A percentile compares a stretch with the other conserved stretches of the same genome.
phyloP scores from a whole-genome alignment of 1,140 invertebrate species.

The Cydia fagiglandana region DNA sequence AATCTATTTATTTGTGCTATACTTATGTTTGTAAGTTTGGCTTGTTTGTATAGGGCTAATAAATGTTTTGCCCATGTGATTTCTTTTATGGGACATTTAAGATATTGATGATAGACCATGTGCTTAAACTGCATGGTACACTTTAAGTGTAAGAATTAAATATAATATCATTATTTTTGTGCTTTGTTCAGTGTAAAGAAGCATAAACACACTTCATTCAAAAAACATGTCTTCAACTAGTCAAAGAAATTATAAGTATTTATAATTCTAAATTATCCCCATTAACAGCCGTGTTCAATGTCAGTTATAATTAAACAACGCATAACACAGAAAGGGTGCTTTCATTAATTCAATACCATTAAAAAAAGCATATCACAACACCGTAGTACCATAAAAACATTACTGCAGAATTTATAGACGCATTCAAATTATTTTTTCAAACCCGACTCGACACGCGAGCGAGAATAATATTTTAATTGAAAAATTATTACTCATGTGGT shows the following conservation, averaged over 20 bases:
- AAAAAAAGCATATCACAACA: background rate
- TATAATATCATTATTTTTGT: too few species aligned
- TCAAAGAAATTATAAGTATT: background rate
- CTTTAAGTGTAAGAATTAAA: too few species aligned
- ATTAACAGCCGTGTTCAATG: background rate
- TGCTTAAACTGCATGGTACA: too few species aligned
- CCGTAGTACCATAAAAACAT: conserved; percentile 10
- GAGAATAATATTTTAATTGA: conserved; percentile 37
- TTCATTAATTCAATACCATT: conserved; percentile 7
- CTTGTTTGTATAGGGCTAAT: background rate
- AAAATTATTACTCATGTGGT: conserved; percentile 50
- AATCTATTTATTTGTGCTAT: conserved; percentile 27
- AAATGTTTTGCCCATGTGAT: background rate
- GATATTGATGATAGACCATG: background rate
- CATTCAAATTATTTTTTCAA: conserved; percentile 29
- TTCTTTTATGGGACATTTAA: background rate
- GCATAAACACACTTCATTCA: too few species aligned
- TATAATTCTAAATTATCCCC: background rate
- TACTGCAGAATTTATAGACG: conserved; percentile 19
- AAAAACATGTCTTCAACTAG: too few species aligned
- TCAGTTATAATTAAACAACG: background rate
- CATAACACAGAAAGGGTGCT: background rate
- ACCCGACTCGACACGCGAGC: conserved; percentile 1
- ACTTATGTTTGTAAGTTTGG: background rate
- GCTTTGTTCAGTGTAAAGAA: too few species aligned